phyloP scores from a whole-genome alignment of 2,888 invertebrate genomes.

The Protophormia terraenovae region DNA sequence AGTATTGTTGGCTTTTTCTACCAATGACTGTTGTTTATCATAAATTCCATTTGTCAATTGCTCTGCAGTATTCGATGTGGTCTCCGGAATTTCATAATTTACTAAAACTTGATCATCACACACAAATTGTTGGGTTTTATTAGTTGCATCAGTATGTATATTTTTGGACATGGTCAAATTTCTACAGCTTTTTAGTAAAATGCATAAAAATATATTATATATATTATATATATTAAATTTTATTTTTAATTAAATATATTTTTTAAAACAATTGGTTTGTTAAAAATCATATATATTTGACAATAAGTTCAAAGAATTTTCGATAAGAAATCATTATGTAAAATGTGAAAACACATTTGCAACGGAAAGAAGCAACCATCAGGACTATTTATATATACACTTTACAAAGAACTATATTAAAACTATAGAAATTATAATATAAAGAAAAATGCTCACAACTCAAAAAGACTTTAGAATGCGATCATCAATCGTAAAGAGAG shows the following conservation, averaged over 20 bases:
- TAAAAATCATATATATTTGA: constrained; percentile 1
- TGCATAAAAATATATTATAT: constrained; percentile 13
- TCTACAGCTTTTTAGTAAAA: not conserved
- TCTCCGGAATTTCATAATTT: not conserved
- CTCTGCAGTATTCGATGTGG: not conserved
- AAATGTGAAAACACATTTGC: not conserved
- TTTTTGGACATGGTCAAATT: constrained; percentile 44
- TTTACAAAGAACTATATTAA: no score
- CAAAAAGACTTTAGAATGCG: no score
- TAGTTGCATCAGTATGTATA: not conserved
- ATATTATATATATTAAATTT: not conserved
- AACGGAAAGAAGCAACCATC: no score
- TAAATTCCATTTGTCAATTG: constrained; percentile 2
- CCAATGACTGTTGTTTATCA: constrained; percentile 64
- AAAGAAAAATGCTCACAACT: no score
- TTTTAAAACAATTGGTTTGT: constrained; percentile 9
- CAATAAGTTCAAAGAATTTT: constrained; percentile 30
- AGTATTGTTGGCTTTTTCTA: constrained; percentile 68
- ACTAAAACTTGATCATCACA: not conserved
- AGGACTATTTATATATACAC: no score
- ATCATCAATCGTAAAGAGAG: no score
- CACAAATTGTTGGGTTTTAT: not conserved
- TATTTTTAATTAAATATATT: not conserved
- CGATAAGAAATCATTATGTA: not conserved
- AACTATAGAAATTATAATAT: no score